phyloP scores from a whole-genome alignment of 1,140 invertebrate genomes.

The Ostrea edulis region DNA sequence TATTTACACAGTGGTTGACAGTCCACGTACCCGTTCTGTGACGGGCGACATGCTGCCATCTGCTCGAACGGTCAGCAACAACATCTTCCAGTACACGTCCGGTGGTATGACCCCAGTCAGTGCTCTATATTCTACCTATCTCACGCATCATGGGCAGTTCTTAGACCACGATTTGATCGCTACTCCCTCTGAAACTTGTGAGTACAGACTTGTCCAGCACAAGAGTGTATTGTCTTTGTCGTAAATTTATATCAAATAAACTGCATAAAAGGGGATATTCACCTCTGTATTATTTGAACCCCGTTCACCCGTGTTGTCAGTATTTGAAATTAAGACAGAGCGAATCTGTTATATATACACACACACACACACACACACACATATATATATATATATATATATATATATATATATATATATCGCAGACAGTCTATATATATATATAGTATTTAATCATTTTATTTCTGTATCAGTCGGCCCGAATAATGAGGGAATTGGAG shows the following conservation, averaged over 20 bases:
- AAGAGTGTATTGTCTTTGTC: no score
- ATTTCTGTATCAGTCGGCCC: not conserved
- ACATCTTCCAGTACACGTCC: not conserved
- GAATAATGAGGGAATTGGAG: not conserved
- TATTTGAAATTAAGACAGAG: no score
- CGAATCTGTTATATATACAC: no score
- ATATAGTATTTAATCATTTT: not conserved
- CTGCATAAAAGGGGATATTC: no score
- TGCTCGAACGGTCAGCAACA: constrained; percentile 10
- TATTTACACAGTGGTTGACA: not conserved
- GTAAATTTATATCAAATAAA: no score
- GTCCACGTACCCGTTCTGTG: not conserved
- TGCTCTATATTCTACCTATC: not conserved
- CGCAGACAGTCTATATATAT: no score
- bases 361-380: no score
- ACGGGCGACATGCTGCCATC: not conserved
- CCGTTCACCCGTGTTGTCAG: no score
- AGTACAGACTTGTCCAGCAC: not conserved
- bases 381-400: no score
- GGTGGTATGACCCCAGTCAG: not conserved
- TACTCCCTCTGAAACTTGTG: not conserved
- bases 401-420: no score
- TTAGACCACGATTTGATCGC: not conserved
- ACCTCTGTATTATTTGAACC: not conserved
- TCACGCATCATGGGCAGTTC: not conserved